Evolutionary conservation across 92 coral and sea anemone species (phyloP).

Genomic region (Actinostola sp.): DNA sequence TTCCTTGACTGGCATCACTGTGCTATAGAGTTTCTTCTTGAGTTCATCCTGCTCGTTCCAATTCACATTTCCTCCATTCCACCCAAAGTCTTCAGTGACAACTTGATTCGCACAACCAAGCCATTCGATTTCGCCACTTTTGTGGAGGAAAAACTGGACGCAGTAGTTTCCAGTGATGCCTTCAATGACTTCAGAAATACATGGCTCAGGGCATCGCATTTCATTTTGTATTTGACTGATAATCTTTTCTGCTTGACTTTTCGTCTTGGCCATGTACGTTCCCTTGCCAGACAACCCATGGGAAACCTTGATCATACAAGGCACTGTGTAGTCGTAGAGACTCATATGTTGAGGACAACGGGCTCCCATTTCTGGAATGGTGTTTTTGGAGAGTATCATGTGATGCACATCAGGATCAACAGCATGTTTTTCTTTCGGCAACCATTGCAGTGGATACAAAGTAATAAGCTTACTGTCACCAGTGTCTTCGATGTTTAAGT

Average conservation of each 20-base stretch:
- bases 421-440: slow-evolving; percentile 77
- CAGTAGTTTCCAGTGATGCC: slow-evolving; percentile 59
- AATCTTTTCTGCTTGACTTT: slow-evolving; percentile 51
- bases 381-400: slow-evolving; percentile 69
- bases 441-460: slow-evolving; percentile 58
- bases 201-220: slow-evolving; percentile 56
- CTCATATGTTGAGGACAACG: slow-evolving; percentile 73
- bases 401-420: slow-evolving; percentile 80
- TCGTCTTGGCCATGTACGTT: slow-evolving; percentile 66
- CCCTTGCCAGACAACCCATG: slow-evolving; percentile 69
- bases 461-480: slow-evolving; percentile 53
- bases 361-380: slow-evolving; percentile 87
- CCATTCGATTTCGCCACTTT: slow-evolving; percentile 71
- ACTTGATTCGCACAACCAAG: slow-evolving; percentile 53
- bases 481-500: slow-evolving; percentile 66
- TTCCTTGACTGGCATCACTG: slow-evolving; percentile 65
- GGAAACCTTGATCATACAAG: slow-evolving; percentile 81
- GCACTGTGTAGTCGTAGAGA: slow-evolving; percentile 70
- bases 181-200: slow-evolving; percentile 70
- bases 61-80: slow-evolving; percentile 44
- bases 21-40: slow-evolving; percentile 44
- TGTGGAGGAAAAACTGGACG: slow-evolving; percentile 65
- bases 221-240: slow-evolving; percentile 46
- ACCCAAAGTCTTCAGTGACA: slow-evolving; percentile 15
- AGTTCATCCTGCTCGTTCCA: slow-evolving; percentile 74